Percentiles rank a stretch among this genome's conserved stretches.
These are phyloP conservation scores for Dilophus febrilis DNA, from an alignment of 2,888 invertebrate genomes.

Conservation along the genomic window DNA sequence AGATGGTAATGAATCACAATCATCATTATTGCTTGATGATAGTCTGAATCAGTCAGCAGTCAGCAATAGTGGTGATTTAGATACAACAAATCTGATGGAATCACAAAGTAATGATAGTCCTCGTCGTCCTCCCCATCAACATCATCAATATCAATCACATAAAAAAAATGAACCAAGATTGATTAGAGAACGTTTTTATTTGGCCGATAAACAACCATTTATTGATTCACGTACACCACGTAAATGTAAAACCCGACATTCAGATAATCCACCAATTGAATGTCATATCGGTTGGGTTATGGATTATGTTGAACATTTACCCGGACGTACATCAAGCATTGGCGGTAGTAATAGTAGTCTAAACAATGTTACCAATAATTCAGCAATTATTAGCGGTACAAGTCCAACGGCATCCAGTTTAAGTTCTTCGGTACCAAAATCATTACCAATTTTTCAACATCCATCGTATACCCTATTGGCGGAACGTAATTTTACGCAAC, in stretches of 20 bases:
- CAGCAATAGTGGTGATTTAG: background rate
- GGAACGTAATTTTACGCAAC: slow-evolving; percentile 95
- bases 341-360: slow-evolving; percentile 70
- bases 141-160: no score
- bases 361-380: no score
- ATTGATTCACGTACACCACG: slow-evolving; percentile 50
- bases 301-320: slow-evolving; percentile 63
- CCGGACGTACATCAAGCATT: slow-evolving; percentile 55
- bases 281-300: slow-evolving; percentile 97
- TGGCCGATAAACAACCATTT: slow-evolving; percentile 66
- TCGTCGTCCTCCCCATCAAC: no score
- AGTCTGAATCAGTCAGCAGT: background rate
- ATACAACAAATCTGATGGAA: slow-evolving; percentile 5
- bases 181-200: slow-evolving; percentile 64
- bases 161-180: no score
- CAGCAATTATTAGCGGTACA: no score
- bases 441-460: slow-evolving; percentile 85
- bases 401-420: slow-evolving; percentile 57
- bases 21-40: background rate
- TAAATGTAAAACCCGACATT: slow-evolving; percentile 83
- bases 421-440: slow-evolving; percentile 63
- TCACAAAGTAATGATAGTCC: slow-evolving; percentile 3
- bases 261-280: slow-evolving; percentile 83
- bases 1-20: slow-evolving; percentile 6
- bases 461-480: slow-evolving; percentile 87